Conservation (phyloP, 1,140 invertebrate genomes). For the Diploscapter pachys region DNA sequence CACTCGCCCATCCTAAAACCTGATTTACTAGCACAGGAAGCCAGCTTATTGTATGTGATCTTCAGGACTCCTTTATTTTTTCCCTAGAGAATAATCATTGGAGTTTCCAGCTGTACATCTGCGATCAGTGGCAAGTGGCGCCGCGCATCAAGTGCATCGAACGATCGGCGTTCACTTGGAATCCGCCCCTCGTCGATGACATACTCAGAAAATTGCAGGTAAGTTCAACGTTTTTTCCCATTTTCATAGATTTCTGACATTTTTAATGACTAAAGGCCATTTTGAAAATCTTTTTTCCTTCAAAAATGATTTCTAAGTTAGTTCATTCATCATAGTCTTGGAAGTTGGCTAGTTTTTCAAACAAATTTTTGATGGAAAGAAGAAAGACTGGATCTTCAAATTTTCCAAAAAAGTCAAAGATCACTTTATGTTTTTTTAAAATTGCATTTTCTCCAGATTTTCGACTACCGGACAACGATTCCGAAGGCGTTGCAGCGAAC, state of each 20-base stretch:
- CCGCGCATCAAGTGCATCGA: conserved; percentile 80
- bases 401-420: too few species aligned
- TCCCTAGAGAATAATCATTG: too few species aligned
- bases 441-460: conserved; percentile 76
- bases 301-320: conserved; percentile 16
- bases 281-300: conserved; percentile 17
- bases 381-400: too few species aligned
- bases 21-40: too few species aligned
- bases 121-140: conserved; percentile 94
- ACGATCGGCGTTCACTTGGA: conserved; percentile 38
- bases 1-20: too few species aligned
- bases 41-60: too few species aligned
- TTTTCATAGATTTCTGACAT: too few species aligned
- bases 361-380: too few species aligned
- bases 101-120: conserved; percentile 68
- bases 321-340: conserved; percentile 18
- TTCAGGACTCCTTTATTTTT: too few species aligned
- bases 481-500: conserved; percentile 98
- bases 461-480: conserved; percentile 92
- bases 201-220: conserved; percentile 50
- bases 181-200: conserved; percentile 53
- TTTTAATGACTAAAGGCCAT: too few species aligned
- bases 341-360: neutral
- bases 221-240: neutral
- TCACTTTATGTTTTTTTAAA: neutral